Percentiles rank a stretch among this genome's conserved stretches.
phyloP scores from a whole-genome alignment of 2,888 invertebrate species.

The Meandrusa payeni region DNA sequence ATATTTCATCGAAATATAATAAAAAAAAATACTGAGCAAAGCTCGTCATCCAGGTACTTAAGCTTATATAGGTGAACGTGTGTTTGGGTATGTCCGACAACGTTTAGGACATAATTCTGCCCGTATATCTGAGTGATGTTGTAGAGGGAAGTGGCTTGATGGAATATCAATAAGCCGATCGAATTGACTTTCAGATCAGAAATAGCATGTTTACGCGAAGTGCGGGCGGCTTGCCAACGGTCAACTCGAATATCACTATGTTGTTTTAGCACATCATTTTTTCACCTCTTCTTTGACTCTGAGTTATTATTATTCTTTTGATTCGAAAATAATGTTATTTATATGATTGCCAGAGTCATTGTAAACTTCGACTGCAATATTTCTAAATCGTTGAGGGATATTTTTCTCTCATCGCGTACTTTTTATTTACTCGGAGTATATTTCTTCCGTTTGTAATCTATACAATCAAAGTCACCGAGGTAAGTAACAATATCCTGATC shows the following conservation, averaged over 20 bases:
- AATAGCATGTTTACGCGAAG: conserved; percentile 78
- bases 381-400: neutral
- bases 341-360: neutral
- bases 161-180: conserved; percentile 51
- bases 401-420: neutral
- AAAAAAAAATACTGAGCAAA: too few relatives aligned
- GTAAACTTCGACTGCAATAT: neutral
- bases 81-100: conserved; percentile 3
- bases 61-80: too few relatives aligned
- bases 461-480: too few relatives aligned
- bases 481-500: too few relatives aligned
- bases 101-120: conserved; percentile 7
- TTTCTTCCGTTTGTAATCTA: too few relatives aligned
- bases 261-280: conserved; percentile 71
- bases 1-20: too few relatives aligned
- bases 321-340: conserved; percentile 9
- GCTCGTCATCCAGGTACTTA: too few relatives aligned
- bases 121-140: conserved; percentile 13
- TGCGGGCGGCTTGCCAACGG: conserved; percentile 67
- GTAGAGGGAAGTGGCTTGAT: conserved; percentile 29
- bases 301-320: conserved; percentile 35
- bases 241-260: conserved; percentile 64
- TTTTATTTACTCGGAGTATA: too few relatives aligned
- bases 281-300: conserved; percentile 40
- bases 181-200: conserved; percentile 66